phyloP scores from a whole-genome alignment of 2,888 invertebrate species.

The Cataglyphis cursor region DNA sequence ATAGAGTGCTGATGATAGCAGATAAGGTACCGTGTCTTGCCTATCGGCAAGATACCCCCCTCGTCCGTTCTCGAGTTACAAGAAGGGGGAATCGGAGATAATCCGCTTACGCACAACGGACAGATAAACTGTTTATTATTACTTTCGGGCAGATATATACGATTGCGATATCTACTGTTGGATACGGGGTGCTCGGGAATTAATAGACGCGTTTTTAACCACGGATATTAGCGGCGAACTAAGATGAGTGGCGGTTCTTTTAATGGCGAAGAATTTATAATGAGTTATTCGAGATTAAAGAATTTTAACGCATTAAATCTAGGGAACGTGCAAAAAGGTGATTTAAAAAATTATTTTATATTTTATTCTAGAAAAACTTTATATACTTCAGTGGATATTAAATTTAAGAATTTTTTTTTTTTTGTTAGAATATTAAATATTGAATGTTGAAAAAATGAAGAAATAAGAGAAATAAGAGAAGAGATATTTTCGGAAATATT shows the following conservation, averaged over 20 bases:
- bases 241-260: conserved; percentile 28
- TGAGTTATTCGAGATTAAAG: conserved; percentile 1
- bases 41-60: conserved; percentile 64
- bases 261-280: neutral
- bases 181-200: conserved; percentile 42
- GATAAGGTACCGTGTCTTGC: conserved; percentile 77
- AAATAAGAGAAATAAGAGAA: conserved; percentile 12
- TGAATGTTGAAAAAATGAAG: neutral
- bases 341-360: neutral
- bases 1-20: conserved; percentile 65
- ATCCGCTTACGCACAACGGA: conserved; percentile 78
- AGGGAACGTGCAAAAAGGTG: neutral
- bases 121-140: conserved; percentile 84
- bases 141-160: conserved; percentile 65
- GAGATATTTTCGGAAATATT: neutral
- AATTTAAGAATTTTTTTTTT: neutral
- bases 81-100: conserved; percentile 71
- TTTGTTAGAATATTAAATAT: neutral
- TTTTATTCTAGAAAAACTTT: neutral
- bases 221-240: conserved; percentile 22
- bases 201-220: conserved; percentile 14
- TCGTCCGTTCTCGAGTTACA: conserved; percentile 72
- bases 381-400: neutral
- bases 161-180: conserved; percentile 51
- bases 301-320: neutral